These are phyloP conservation scores for Cataglyphis hispanica DNA, from an alignment of 1,140 invertebrate species.

Conservation along the genomic window DNA sequence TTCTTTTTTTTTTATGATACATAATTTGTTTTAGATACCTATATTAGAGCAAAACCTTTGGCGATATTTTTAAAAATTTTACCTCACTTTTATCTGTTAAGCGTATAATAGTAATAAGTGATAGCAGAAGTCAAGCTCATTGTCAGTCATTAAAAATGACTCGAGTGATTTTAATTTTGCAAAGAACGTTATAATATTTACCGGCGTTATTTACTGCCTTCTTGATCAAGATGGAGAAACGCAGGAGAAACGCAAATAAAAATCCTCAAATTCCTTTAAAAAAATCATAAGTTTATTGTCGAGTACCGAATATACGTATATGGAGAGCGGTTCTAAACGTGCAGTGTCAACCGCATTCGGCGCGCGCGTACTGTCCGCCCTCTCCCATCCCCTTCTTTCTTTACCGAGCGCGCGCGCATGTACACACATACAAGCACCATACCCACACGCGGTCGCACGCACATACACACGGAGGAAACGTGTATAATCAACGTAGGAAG, in stretches of 20 bases:
- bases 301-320: background rate
- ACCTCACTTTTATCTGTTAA: background rate
- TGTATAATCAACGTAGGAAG: constrained; percentile 51
- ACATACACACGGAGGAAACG: too few species aligned
- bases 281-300: background rate
- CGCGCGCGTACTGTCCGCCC: constrained; percentile 70
- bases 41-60: background rate
- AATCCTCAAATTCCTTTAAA: background rate
- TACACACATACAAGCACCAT: background rate
- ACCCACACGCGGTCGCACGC: background rate
- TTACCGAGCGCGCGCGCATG: background rate
- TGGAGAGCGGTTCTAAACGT: background rate
- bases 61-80: background rate
- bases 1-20: background rate
- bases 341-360: constrained; percentile 78
- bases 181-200: background rate
- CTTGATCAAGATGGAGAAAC: background rate
- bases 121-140: background rate
- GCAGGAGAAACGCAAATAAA: too few species aligned
- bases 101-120: background rate
- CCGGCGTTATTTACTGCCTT: background rate
- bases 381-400: background rate
- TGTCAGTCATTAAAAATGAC: background rate
- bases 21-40: background rate
- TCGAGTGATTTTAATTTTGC: background rate